Conservation (phyloP, 2,797 vertebrate species). For the Pseudocheirus occidentalis region DNA sequence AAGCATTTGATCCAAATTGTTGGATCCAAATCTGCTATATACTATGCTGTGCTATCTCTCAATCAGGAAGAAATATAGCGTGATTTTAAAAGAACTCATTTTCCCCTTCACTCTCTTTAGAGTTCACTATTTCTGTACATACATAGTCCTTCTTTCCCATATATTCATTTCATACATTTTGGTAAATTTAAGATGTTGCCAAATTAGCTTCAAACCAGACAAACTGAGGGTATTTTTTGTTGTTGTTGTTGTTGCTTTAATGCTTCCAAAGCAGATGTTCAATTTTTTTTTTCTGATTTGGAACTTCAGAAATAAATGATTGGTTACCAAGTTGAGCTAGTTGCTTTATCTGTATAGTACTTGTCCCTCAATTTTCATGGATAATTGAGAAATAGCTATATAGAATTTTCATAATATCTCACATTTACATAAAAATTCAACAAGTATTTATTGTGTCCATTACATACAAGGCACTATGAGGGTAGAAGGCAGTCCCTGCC, state of each 20-base stretch:
- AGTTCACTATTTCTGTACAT: not conserved
- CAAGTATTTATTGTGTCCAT: not conserved
- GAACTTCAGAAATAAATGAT: not conserved
- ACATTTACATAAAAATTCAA: not conserved
- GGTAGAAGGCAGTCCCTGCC: not conserved
- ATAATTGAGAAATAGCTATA: not conserved
- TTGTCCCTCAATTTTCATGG: not conserved
- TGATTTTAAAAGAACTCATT: not conserved
- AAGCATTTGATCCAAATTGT: not conserved
- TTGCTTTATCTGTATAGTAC: not conserved
- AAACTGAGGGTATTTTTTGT: not conserved
- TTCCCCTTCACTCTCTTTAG: constrained; percentile 17
- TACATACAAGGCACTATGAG: not conserved
- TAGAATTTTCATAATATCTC: not conserved
- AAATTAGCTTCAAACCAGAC: not conserved
- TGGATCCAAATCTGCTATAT: not conserved
- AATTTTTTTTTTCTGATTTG: not conserved
- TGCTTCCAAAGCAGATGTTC: not conserved
- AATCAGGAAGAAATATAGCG: not conserved
- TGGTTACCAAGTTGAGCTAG: not conserved
- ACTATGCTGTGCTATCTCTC: not conserved
- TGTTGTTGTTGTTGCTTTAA: not conserved
- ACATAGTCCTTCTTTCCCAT: not conserved
- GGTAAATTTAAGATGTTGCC: not conserved
- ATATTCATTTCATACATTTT: not conserved